Conservation (phyloP, 2,888 invertebrate species). For the Branchipolynoe longqiensis region DNA sequence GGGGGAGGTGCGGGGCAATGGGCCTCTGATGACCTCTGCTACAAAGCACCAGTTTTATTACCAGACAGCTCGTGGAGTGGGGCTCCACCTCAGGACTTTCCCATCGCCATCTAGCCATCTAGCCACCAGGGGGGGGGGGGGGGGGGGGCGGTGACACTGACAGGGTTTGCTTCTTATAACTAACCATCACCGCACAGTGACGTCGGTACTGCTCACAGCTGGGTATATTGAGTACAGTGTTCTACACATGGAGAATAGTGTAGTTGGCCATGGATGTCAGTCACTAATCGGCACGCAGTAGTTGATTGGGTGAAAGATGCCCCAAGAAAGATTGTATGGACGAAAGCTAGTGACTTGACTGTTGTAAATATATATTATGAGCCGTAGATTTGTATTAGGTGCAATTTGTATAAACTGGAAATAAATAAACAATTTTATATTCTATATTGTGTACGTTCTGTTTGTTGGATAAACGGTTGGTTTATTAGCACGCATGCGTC, state of each 20-base stretch:
- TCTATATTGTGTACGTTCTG: too few species aligned
- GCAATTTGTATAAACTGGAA: slow-evolving; percentile 49
- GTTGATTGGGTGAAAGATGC: too few species aligned
- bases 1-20: too few species aligned
- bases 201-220: not conserved
- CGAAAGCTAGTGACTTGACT: slow-evolving; percentile 3
- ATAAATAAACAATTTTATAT: slow-evolving; percentile 29
- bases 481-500: too few species aligned
- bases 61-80: not conserved
- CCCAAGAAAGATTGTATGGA: too few species aligned
- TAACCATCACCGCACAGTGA: not conserved
- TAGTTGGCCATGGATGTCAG: not conserved
- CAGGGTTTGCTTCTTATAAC: slow-evolving; percentile 15
- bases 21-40: slow-evolving; percentile 1
- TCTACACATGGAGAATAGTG: too few species aligned
- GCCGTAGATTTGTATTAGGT: slow-evolving; percentile 45
- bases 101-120: not conserved
- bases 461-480: too few species aligned
- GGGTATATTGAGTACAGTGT: not conserved
- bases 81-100: slow-evolving; percentile 33
- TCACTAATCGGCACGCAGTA: not conserved
- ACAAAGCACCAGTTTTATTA: not conserved
- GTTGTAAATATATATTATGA: slow-evolving; percentile 35
- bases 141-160: not conserved
- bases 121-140: not conserved